These are phyloP conservation scores for Propsilocerus akamusi DNA, from an alignment of 1,140 invertebrate species.

Conservation along the genomic window DNA sequence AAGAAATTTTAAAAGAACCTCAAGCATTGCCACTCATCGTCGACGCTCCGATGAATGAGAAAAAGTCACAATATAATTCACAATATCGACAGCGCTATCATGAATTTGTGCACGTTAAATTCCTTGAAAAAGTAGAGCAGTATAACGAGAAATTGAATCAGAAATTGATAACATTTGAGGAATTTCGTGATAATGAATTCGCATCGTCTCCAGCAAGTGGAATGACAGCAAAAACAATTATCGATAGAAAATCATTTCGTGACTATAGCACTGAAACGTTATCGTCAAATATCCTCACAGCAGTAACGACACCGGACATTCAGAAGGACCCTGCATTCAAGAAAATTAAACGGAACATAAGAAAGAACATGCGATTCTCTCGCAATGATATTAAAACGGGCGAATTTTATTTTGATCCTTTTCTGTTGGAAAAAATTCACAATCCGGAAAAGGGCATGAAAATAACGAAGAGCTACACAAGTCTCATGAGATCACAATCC, in stretches of 20 bases:
- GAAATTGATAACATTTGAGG: not conserved
- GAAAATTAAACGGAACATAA: not conserved
- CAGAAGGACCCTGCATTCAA: not conserved
- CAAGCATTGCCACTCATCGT: not conserved
- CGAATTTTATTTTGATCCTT: slow-evolving; percentile 5
- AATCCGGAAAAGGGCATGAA: not conserved
- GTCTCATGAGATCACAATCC: not conserved
- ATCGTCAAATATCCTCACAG: not conserved
- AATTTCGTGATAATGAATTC: not conserved
- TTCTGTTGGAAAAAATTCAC: slow-evolving; percentile 4
- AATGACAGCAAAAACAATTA: not conserved
- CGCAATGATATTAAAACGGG: not conserved
- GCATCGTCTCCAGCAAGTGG: not conserved
- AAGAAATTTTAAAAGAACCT: not conserved
- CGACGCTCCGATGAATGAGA: not conserved
- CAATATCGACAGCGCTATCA: not conserved
- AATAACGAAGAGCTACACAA: slow-evolving; percentile 1
- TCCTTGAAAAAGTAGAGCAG: not conserved
- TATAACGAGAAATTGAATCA: not conserved
- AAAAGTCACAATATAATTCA: not conserved
- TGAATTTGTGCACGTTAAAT: not conserved
- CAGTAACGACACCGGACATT: not conserved
- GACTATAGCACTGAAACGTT: not conserved
- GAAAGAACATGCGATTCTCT: not conserved
- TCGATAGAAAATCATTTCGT: not conserved